Evolutionary conservation across 2,797 vertebrate species (phyloP).

Genomic region (Cirrhinus molitorella): DNA sequence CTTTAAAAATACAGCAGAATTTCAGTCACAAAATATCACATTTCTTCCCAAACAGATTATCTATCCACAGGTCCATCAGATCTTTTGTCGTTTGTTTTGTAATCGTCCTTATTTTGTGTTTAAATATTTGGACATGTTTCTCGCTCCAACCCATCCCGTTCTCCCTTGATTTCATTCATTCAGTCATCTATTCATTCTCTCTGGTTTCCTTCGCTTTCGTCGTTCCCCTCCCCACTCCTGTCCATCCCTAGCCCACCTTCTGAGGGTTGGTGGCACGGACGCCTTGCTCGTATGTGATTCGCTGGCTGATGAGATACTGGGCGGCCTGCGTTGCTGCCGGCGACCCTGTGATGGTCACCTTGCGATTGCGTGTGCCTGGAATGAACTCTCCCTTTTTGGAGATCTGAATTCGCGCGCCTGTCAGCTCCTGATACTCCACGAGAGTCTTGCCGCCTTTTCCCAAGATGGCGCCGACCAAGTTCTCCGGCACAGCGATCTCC

Average conservation of each 20-base stretch:
- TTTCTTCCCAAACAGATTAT: constrained; percentile 74
- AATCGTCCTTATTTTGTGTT: constrained; percentile 64
- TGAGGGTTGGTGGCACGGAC: constrained; percentile 95
- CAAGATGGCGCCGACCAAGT: constrained; percentile 95
- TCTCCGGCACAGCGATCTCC: constrained; percentile 95
- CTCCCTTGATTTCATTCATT: constrained; percentile 47
- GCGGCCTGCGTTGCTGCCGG: constrained; percentile 94
- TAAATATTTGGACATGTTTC: constrained; percentile 74
- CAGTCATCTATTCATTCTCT: constrained; percentile 60
- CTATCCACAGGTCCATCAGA: constrained; percentile 77
- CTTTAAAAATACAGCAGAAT: constrained; percentile 83
- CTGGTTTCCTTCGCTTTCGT: constrained; percentile 65
- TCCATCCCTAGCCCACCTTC: constrained; percentile 87
- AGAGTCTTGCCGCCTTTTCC: constrained; percentile 96
- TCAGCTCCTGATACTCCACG: constrained; percentile 97
- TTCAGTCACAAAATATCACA: constrained; percentile 82
- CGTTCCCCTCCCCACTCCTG: constrained; percentile 48
- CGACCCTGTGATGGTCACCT: constrained; percentile 95
- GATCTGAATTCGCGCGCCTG: constrained; percentile 96
- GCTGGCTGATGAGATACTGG: constrained; percentile 97
- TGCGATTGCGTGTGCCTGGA: constrained; percentile 96
- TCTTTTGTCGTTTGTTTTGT: constrained; percentile 69
- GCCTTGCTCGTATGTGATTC: constrained; percentile 97
- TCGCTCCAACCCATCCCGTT: constrained; percentile 59
- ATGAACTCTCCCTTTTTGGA: constrained; percentile 98